Conservation (phyloP, 2,797 vertebrate genomes). For the Coluber constrictor region DNA sequence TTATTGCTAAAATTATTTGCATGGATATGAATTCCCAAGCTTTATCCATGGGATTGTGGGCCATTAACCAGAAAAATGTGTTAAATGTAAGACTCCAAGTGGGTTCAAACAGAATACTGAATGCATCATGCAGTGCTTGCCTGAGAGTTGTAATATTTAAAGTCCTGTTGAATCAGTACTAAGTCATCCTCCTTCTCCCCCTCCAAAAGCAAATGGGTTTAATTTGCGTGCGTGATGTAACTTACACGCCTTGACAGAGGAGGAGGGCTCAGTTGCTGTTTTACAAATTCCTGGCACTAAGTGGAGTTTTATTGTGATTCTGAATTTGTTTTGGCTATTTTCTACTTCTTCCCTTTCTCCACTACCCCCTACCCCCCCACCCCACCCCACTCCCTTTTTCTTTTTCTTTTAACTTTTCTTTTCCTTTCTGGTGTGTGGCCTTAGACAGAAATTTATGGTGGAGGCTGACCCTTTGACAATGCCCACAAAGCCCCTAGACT, state of each 20-base stretch:
- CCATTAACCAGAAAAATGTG: background rate
- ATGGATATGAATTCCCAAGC: background rate
- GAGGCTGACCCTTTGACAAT: slow-evolving; percentile 70
- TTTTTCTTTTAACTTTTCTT: slow-evolving; percentile 11
- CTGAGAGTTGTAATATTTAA: background rate
- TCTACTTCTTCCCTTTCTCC: background rate
- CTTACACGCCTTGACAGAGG: slow-evolving; percentile 8
- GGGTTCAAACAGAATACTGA: background rate
- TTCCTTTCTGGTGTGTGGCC: slow-evolving; percentile 71
- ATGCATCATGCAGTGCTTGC: background rate
- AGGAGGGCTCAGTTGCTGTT: background rate
- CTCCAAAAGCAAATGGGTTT: background rate
- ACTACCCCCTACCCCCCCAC: background rate
- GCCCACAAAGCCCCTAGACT: slow-evolving; percentile 55
- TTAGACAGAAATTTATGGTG: slow-evolving; percentile 76
- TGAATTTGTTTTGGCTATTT: slow-evolving; percentile 19
- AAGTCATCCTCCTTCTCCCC: background rate
- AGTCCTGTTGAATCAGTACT: background rate
- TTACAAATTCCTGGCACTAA: background rate
- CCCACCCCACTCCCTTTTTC: background rate
- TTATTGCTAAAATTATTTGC: background rate
- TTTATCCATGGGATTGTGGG: background rate
- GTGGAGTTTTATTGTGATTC: slow-evolving; percentile 8
- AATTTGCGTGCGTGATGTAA: background rate
- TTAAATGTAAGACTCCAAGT: background rate